Percentiles rank a stretch among this genome's conserved stretches.
Evolutionary conservation across 2,797 vertebrate species (phyloP).

Genomic region (Prionace glauca): DNA sequence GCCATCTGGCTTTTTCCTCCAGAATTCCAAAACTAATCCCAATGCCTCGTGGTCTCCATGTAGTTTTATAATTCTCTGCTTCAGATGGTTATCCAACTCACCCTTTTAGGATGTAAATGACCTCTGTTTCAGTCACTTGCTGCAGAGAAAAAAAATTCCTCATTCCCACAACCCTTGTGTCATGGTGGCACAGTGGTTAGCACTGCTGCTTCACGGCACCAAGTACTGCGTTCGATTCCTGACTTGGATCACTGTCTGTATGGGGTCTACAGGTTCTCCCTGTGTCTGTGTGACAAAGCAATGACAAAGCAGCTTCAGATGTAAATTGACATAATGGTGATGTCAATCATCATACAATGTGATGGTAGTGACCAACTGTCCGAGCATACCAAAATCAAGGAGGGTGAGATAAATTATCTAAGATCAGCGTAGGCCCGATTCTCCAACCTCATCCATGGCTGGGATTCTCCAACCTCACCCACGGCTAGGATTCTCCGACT

Average conservation of each 20-base stretch:
- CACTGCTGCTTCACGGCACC: too few species aligned
- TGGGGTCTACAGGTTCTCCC: too few species aligned
- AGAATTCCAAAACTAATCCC: neutral
- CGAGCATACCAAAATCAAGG: too few species aligned
- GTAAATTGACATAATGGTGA: neutral
- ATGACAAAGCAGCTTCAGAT: neutral
- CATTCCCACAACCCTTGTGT: neutral
- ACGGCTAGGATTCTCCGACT: too few species aligned
- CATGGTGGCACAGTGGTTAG: too few species aligned
- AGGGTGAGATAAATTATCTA: neutral
- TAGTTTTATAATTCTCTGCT: neutral
- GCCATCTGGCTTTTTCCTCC: neutral
- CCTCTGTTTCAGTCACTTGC: neutral
- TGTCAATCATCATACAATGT: too few species aligned
- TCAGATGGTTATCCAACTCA: neutral
- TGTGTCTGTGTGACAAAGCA: too few species aligned
- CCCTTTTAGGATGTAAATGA: neutral
- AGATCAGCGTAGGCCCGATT: neutral
- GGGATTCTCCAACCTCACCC: too few species aligned
- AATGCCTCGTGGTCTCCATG: neutral
- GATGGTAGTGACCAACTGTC: neutral
- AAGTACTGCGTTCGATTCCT: too few species aligned
- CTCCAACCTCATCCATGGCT: too few species aligned
- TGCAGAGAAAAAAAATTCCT: too few species aligned
- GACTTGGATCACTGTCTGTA: too few species aligned